phyloP scores from a whole-genome alignment of 2,888 invertebrate genomes.

The Caenorhabditis panamensis region DNA sequence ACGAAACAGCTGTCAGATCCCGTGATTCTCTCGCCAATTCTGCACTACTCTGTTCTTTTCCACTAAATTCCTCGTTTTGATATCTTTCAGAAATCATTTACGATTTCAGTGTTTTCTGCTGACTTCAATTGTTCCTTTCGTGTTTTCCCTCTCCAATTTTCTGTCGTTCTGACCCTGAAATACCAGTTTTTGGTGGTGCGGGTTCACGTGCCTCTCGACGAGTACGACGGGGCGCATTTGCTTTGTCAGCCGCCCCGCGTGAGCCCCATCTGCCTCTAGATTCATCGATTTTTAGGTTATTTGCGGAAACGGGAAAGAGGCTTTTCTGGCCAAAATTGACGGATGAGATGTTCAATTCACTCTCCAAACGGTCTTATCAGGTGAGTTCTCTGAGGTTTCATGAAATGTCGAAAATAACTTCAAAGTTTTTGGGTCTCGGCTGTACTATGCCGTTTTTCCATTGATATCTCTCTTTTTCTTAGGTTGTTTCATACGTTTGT shows the following conservation, averaged over 20 bases:
- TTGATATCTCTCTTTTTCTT: no score
- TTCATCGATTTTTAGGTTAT: background rate
- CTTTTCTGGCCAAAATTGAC: background rate
- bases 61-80: background rate
- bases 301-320: background rate
- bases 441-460: no score
- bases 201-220: slow-evolving; percentile 34
- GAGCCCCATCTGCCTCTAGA: background rate
- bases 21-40: background rate
- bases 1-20: background rate
- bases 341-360: slow-evolving; percentile 39
- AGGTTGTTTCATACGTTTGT: no score
- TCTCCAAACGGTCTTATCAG: slow-evolving; percentile 33
- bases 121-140: background rate
- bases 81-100: no score
- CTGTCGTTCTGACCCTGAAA: background rate
- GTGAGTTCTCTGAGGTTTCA: no score
- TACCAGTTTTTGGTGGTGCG: background rate
- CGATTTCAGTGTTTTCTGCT: background rate
- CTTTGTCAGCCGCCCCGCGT: slow-evolving; percentile 3
- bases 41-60: no score
- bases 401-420: no score
- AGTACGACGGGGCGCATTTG: slow-evolving; percentile 20
- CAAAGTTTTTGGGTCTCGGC: no score
- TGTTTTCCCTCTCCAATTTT: background rate